phyloP scores from a whole-genome alignment of 1,140 invertebrate species.

The Zophobas atratus region DNA sequence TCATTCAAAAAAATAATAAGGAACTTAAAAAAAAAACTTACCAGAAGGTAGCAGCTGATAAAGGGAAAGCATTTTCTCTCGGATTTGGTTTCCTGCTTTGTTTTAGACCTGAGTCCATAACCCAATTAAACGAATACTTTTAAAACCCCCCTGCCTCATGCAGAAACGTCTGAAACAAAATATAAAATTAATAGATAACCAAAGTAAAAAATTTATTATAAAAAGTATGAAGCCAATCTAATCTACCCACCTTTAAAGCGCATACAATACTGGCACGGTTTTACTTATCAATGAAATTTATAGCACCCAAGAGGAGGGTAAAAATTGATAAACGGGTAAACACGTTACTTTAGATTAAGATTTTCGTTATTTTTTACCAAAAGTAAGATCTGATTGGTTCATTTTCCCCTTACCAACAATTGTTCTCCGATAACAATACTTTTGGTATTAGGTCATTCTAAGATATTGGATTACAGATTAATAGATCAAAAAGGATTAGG shows the following conservation, averaged over 20 bases:
- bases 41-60: constrained; percentile 73
- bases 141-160: constrained; percentile 45
- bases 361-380: constrained; percentile 32
- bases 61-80: constrained; percentile 70
- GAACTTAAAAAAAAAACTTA: constrained; percentile 65
- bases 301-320: not conserved
- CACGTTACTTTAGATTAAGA: constrained; percentile 33
- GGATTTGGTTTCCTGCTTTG: constrained; percentile 70
- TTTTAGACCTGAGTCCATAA: constrained; percentile 70
- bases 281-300: constrained; percentile 24
- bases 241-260: constrained; percentile 17
- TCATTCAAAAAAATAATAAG: not conserved
- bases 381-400: constrained; percentile 22
- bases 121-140: constrained; percentile 16
- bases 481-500: constrained; percentile 27
- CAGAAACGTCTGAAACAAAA: constrained; percentile 47
- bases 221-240: constrained; percentile 1
- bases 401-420: constrained; percentile 37
- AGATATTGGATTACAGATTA: constrained; percentile 26
- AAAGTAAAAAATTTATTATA: not conserved
- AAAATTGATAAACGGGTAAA: constrained; percentile 29
- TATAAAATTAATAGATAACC: constrained; percentile 5
- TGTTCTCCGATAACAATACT: constrained; percentile 29
- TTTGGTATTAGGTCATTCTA: constrained; percentile 19
- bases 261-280: constrained; percentile 4